Evolutionary conservation across 2,888 invertebrate species (phyloP), one percentile per base, ranked within the genome.

Genomic region (Platypus cylindrus): DNA sequence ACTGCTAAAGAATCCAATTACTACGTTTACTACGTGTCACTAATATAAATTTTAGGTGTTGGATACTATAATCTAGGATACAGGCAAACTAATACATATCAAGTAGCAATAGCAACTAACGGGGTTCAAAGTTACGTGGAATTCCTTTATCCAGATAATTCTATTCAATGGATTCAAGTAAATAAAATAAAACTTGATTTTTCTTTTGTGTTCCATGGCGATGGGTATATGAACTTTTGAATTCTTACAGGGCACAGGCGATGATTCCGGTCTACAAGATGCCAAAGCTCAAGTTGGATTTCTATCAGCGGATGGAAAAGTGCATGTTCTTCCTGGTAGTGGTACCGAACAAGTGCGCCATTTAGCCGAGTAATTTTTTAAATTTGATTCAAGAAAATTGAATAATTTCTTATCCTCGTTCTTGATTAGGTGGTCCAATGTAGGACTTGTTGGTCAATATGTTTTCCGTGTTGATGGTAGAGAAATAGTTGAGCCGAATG

Each of bases 281-380:
- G 86, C 90, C 0, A 78, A 86, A 48, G 93, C 90, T 1, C 95
- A 97, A 63, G 90, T 83, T 32, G 95, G 94, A 2, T 82, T 97
- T 49, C 76, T 89, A 43, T 73, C 86, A 1, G 82, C 82, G 41
- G 86, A 89, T 55, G 85, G 85, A 24, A 71, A 80, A 37, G 65
- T 75, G 35, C 77, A 74, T 51, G 71, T 73, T 2, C 66, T 95
- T 13, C 77, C 80, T 39, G 87, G 87, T 34, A 94, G 94, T 9
- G 95, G 93, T 26, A 86, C 84, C n/a, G 86, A 89, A 56, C 83
- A 84, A 62, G 78, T 86, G 44, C 68, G 73, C 48, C 78, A 81
- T 57, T 68, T 89, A 43, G 73, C 79, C 62, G 79, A 73, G 87
- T 87, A 67, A 57, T 63, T 40, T 15, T 5, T 8, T 7, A 29